These are phyloP conservation scores for Candoia aspera DNA, from an alignment of 2,113 vertebrate species.

Conservation along the genomic window DNA sequence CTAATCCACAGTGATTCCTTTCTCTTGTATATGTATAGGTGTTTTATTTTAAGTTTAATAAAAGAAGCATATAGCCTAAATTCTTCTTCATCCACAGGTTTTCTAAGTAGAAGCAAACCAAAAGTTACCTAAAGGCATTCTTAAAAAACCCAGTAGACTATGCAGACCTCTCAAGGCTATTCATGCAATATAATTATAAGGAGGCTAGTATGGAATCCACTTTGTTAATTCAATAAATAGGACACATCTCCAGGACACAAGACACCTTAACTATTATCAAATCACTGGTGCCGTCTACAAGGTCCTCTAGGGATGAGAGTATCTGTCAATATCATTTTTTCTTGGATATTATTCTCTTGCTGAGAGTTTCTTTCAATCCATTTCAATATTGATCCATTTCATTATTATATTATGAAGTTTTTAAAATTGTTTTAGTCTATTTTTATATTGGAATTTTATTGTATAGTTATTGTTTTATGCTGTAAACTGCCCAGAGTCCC, in stretches of 20 bases:
- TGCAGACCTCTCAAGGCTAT: neutral
- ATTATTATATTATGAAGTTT: no score
- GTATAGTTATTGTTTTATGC: no score
- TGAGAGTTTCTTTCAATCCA: no score
- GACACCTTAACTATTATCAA: neutral
- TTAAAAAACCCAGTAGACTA: neutral
- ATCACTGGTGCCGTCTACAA: neutral
- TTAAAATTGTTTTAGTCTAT: no score
- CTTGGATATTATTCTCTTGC: no score
- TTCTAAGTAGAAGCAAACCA: neutral
- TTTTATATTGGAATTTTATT: no score
- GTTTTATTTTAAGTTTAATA: neutral
- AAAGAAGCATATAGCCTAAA: neutral
- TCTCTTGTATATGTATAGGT: neutral
- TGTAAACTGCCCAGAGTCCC: no score
- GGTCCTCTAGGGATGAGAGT: neutral
- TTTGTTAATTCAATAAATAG: neutral
- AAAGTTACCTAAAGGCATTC: neutral
- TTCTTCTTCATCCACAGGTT: neutral
- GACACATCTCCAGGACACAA: neutral
- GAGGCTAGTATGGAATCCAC: neutral
- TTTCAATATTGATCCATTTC: no score
- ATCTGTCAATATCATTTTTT: no score
- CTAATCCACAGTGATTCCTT: neutral
- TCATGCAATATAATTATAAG: neutral